A percentile compares a stretch with the other conserved stretches of the same genome.
Conservation (phyloP, 2,113 vertebrate species). For the Actinemys pallida region DNA sequence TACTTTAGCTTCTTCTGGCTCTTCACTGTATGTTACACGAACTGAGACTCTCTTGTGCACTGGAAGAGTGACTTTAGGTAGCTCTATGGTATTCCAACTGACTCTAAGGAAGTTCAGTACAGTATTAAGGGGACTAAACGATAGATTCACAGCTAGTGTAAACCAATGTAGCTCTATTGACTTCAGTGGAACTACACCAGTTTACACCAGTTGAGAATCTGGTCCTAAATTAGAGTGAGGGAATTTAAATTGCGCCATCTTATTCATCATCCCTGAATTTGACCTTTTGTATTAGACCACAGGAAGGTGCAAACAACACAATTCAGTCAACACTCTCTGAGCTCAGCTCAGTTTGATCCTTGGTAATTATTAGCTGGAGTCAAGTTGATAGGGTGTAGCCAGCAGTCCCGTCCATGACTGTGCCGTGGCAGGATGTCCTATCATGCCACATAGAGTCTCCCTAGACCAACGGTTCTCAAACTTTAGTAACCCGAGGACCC, state of each 20-base stretch:
- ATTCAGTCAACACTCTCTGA: neutral
- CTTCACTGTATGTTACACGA: neutral
- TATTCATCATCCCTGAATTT: neutral
- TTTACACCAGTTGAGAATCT: neutral
- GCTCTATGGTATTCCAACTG: neutral
- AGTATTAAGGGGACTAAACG: neutral
- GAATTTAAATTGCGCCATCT: neutral
- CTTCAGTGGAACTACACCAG: neutral
- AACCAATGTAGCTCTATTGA: neutral
- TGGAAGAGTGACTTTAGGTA: neutral
- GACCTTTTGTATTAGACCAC: neutral
- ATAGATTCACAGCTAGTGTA: neutral
- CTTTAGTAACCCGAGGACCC: no score
- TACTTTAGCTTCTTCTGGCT: neutral
- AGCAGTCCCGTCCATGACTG: neutral
- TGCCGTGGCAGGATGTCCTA: neutral
- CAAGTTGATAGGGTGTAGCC: neutral
- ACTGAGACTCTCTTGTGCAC: neutral
- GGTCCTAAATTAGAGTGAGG: neutral
- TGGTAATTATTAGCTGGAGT: neutral
- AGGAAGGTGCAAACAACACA: neutral
- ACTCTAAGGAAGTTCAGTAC: neutral
- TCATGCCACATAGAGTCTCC: neutral
- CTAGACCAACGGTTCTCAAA: no score
- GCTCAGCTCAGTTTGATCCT: neutral